Evolutionary conservation across 2,113 vertebrate genomes (phyloP).

Genomic region (Rhombomys opimus): DNA sequence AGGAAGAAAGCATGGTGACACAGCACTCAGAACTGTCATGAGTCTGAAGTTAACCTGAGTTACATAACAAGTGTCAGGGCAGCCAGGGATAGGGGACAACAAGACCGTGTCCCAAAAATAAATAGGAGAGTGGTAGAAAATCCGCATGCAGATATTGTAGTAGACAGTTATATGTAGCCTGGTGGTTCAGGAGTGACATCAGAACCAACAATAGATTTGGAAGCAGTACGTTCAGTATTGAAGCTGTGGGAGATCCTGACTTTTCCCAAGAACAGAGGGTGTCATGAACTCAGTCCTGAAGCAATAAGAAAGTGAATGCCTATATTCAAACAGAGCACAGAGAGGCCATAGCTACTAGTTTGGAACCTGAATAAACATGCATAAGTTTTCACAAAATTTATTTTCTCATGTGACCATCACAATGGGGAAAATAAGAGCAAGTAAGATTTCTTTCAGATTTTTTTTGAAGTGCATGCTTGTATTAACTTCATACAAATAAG

Average conservation of each 20-base stretch:
- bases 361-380: background rate
- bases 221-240: background rate
- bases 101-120: background rate
- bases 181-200: slow-evolving; percentile 9
- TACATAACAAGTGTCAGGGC: background rate
- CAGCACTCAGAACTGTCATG: background rate
- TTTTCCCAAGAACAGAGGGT: slow-evolving; percentile 9
- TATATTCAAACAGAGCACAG: slow-evolving; percentile 11
- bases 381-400: background rate
- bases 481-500: slow-evolving; percentile 33
- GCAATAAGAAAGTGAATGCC: background rate
- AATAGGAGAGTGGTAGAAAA: background rate
- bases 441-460: background rate
- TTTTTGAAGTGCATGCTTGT: slow-evolving; percentile 58
- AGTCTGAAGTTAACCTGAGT: background rate
- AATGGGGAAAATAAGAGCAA: background rate
- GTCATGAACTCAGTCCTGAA: slow-evolving; percentile 1
- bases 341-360: slow-evolving; percentile 22
- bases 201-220: background rate
- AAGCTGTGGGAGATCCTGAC: background rate
- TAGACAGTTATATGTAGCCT: background rate
- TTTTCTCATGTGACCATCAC: too few species aligned
- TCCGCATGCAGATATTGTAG: background rate
- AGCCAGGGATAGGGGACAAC: background rate
- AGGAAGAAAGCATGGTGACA: background rate